Evolutionary conservation across 2,888 invertebrate genomes (phyloP).

Genomic region (Lithophane socia): DNA sequence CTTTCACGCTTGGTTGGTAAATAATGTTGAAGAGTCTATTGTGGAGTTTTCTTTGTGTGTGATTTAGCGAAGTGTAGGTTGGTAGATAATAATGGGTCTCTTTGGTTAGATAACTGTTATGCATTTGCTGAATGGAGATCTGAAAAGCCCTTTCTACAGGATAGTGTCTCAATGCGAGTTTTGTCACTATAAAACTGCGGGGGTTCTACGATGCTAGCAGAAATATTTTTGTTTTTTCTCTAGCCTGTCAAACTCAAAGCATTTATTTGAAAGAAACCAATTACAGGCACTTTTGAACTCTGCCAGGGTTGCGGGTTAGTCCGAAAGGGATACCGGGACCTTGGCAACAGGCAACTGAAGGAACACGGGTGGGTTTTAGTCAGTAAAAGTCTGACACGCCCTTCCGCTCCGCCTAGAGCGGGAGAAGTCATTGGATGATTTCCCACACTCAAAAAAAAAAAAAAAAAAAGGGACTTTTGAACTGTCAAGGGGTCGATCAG

Average conservation of each 20-base stretch:
- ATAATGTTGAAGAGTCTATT: constrained; percentile 23
- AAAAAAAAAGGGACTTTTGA: background rate
- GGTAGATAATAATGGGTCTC: constrained; percentile 6
- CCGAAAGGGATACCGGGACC: too few species aligned
- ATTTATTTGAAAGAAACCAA: background rate
- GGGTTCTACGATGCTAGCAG: too few species aligned
- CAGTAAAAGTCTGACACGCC: too few species aligned
- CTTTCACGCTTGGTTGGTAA: constrained; percentile 38
- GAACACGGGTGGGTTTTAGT: too few species aligned
- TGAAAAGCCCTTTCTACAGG: background rate
- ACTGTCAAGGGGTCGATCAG: background rate
- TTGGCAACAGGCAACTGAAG: too few species aligned
- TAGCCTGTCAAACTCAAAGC: background rate
- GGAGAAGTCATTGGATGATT: too few species aligned
- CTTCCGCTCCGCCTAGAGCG: too few species aligned
- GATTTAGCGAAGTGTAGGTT: constrained; percentile 29
- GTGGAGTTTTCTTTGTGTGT: constrained; percentile 34
- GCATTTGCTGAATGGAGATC: background rate
- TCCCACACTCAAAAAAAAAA: too few species aligned
- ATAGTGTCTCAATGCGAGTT: background rate
- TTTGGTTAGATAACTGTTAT: constrained; percentile 8
- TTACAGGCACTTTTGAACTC: background rate
- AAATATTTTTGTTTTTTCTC: background rate
- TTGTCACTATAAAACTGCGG: background rate
- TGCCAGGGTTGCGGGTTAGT: too few species aligned